phyloP scores from a whole-genome alignment of 2,888 invertebrate species.

The Xestia c-nigrum region DNA sequence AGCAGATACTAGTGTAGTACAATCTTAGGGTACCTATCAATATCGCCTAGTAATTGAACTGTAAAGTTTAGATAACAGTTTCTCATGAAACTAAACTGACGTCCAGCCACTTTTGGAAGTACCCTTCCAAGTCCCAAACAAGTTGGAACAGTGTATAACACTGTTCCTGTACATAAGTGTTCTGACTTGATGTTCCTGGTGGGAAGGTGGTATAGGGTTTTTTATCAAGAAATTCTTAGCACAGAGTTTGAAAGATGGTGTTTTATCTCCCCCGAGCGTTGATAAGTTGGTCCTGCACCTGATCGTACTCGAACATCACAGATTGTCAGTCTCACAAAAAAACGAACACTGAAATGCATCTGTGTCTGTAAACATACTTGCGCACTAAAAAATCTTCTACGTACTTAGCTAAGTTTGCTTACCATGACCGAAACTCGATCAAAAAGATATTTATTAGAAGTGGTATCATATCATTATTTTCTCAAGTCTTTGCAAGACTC shows the following conservation, averaged over 20 bases:
- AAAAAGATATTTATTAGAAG: background rate
- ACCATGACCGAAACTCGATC: background rate
- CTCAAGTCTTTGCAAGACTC: background rate
- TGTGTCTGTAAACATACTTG: background rate
- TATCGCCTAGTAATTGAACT: slow-evolving; percentile 1
- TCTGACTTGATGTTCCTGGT: background rate
- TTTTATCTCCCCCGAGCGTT: background rate
- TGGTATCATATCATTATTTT: background rate
- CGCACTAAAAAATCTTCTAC: background rate
- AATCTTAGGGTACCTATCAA: slow-evolving; percentile 4
- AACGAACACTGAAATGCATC: background rate
- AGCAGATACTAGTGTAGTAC: background rate
- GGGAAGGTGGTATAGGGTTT: background rate
- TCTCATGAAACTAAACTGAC: background rate
- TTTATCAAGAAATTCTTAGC: background rate
- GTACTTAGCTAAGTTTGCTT: background rate
- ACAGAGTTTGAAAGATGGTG: background rate
- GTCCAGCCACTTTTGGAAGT: background rate
- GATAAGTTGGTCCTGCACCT: background rate
- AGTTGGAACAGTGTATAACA: background rate
- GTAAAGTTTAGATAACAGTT: slow-evolving; percentile 30
- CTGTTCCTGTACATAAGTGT: background rate
- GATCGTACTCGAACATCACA: background rate
- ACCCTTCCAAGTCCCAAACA: background rate
- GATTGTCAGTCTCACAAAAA: too few species aligned